Conservation (phyloP, 2,888 invertebrate species). For the Gonocerus acuteangulatus region DNA sequence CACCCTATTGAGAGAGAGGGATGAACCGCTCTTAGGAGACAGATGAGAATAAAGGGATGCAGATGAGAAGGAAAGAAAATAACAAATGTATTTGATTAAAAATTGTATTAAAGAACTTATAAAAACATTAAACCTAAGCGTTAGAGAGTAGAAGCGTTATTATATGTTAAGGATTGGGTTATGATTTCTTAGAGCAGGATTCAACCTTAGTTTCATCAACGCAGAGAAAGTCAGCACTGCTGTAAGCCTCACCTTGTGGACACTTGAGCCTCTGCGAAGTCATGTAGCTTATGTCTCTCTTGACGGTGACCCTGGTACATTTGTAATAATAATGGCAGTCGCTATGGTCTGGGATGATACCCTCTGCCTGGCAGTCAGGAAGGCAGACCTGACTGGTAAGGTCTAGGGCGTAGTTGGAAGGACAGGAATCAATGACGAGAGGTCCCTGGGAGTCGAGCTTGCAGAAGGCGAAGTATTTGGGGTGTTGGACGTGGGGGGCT, state of each 20-base stretch:
- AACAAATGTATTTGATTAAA: no score
- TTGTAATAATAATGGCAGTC: constrained; percentile 29
- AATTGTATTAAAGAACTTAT: no score
- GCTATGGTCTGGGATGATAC: constrained; percentile 12
- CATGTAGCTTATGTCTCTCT: not conserved
- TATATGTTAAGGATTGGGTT: no score
- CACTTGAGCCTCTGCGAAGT: not conserved
- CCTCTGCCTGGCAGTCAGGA: constrained; percentile 20
- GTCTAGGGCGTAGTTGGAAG: constrained; percentile 21
- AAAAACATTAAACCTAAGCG: no score
- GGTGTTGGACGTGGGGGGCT: not conserved
- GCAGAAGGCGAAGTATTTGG: constrained; percentile 8
- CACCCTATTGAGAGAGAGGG: no score
- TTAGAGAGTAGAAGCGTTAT: no score
- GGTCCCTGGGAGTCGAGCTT: not conserved
- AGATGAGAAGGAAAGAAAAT: no score
- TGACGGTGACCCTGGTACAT: constrained; percentile 6
- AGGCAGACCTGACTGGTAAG: constrained; percentile 28
- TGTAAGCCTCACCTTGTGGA: not conserved
- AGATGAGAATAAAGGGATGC: no score
- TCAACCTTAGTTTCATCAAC: not conserved
- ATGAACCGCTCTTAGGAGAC: no score
- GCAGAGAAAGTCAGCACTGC: not conserved
- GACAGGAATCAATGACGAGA: constrained; percentile 22
- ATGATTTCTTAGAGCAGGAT: no score